phyloP scores from a whole-genome alignment of 2,113 vertebrate genomes.

The Mus pahari region DNA sequence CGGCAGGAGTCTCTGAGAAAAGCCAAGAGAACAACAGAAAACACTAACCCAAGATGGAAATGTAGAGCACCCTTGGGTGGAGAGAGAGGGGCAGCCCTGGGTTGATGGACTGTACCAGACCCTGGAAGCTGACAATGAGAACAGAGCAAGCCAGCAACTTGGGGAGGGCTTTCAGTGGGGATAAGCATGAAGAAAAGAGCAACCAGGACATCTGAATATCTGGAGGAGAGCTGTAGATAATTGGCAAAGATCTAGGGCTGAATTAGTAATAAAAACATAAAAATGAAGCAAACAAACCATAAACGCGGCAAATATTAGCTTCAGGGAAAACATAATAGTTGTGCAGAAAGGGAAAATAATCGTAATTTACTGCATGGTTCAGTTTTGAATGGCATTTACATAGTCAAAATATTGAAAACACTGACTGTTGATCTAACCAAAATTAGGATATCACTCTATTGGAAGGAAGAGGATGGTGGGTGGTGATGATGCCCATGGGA shows the following conservation, averaged over 20 bases:
- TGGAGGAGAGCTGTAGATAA: conserved; percentile 59
- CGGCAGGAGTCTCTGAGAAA: background rate
- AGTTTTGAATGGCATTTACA: conserved; percentile 74
- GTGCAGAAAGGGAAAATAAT: conserved; percentile 70
- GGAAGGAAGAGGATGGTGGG: background rate
- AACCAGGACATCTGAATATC: conserved; percentile 51
- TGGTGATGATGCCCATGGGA: background rate
- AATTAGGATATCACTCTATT: conserved; percentile 58
- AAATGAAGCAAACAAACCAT: conserved; percentile 78
- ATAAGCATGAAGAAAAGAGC: background rate
- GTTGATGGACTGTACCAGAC: accelerated
- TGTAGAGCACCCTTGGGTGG: too few relatives aligned
- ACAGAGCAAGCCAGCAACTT: background rate
- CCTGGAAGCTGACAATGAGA: too few relatives aligned
- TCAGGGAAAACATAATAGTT: conserved; percentile 75
- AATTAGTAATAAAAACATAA: conserved; percentile 75
- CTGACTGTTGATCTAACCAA: conserved; percentile 53
- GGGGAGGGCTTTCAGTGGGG: background rate
- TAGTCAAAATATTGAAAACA: conserved; percentile 73
- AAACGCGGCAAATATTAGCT: conserved; percentile 76
- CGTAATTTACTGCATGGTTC: conserved; percentile 73
- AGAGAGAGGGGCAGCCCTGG: background rate
- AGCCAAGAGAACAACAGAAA: background rate
- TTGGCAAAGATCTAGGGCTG: conserved; percentile 60
- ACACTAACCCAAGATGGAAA: background rate